Evolutionary conservation across 1,140 invertebrate species (phyloP), one percentile per base, ranked within the genome.

Genomic region (Chelonus insularis): DNA sequence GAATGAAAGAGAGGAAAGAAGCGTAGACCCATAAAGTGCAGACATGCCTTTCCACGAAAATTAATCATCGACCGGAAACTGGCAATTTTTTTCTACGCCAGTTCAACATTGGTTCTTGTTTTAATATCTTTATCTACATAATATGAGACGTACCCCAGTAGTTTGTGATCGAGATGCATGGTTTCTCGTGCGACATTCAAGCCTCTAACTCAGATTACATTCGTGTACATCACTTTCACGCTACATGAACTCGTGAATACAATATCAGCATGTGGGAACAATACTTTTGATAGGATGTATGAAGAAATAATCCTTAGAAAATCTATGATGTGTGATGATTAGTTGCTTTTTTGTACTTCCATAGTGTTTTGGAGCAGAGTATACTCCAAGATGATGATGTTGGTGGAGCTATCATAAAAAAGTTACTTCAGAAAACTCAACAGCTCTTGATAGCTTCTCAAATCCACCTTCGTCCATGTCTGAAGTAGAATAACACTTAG

Each of bases 1-100:
- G 34, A 18, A 34, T 6, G 16, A 9, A 45, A 7, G 43, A 37
- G 7, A 39, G 58, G 23, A 32, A 57, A 58, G 39, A 52, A 41
- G 11, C 63, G 56, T 51, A 50, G 55, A 47, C 43, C 52, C 60
- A 58, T 64, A 25, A 55, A 47, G 54, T 41, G 47, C 57, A 64
- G 55, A 52, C 57, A 66, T 60, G 60, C 55, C 60, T 68, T 74
- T 76, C 68, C 64, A 68, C 64, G 72, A 72, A 75, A 78, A 79
- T 73, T 74, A 76, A 78, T 79, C 76, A 76, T 52, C 48, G 48
- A 57, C 70, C 73, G 75, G 74, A 79, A 76, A 70, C 70, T 57
- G 57, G 68, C 64, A 74, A 79, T 79, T 73, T 77, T 75, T 74
- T 72, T 65, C 60, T 65, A 66, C 59, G 50, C 50, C 37, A 59